Evolutionary conservation across 1,140 invertebrate species (phyloP).

Genomic region (Pteromalus puparum): DNA sequence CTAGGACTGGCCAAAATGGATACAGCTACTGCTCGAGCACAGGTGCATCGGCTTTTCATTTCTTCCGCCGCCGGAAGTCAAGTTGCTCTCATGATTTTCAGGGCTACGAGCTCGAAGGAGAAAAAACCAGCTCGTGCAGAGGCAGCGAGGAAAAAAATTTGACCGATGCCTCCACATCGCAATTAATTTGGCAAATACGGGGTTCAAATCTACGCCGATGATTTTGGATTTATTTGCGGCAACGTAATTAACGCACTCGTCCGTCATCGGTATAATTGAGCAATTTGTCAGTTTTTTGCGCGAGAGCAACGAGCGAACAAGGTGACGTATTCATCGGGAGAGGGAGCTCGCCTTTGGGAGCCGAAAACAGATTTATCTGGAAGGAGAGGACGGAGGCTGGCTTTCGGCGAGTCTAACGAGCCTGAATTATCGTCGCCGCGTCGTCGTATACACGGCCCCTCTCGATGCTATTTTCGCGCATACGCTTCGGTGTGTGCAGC

Average conservation of each 20-base stretch:
- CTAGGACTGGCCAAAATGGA: background rate
- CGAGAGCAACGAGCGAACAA: background rate
- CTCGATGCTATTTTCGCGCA: background rate
- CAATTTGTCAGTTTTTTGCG: slow-evolving; percentile 43
- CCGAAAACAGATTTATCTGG: slow-evolving; percentile 49
- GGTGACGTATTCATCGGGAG: slow-evolving; percentile 23
- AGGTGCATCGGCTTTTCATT: slow-evolving; percentile 12
- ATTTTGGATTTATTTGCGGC: slow-evolving; percentile 12
- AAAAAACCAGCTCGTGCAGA: no score
- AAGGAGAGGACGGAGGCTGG: slow-evolving; percentile 5
- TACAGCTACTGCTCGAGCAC: background rate
- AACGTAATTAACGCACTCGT: slow-evolving; percentile 43
- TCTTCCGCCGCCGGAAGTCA: background rate
- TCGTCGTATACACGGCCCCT: slow-evolving; percentile 7
- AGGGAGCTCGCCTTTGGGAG: slow-evolving; percentile 8
- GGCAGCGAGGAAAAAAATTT: background rate
- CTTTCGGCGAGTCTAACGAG: slow-evolving; percentile 47
- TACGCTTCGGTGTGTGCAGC: no score
- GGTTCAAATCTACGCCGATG: background rate
- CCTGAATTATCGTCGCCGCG: slow-evolving; percentile 38
- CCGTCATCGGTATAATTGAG: slow-evolving; percentile 44
- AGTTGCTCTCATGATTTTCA: background rate
- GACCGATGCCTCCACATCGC: background rate
- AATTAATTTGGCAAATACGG: slow-evolving; percentile 6
- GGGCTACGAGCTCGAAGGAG: no score